phyloP scores from a whole-genome alignment of 1,140 invertebrate genomes.

The Macrostomum lignano region DNA sequence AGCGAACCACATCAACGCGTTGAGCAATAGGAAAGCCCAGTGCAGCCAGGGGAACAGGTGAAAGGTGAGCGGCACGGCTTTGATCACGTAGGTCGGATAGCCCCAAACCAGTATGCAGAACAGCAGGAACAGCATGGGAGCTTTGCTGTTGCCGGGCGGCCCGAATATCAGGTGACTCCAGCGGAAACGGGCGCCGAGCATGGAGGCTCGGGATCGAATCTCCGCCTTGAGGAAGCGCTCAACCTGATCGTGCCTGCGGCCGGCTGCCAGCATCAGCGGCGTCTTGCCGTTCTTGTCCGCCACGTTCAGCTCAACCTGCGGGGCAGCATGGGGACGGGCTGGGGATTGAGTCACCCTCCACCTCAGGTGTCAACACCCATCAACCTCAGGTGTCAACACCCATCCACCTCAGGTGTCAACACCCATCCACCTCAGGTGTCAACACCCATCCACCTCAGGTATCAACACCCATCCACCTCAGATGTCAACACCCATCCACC shows the following conservation, averaged over 20 bases:
- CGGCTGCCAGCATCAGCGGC: constrained; percentile 52
- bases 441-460: too few species aligned
- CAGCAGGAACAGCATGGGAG: constrained; percentile 50
- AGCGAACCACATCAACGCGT: constrained; percentile 60
- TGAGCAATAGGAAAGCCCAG: constrained; percentile 62
- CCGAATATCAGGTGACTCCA: constrained; percentile 34
- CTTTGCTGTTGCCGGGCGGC: constrained; percentile 57
- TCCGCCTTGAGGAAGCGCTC: constrained; percentile 47
- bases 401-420: too few species aligned
- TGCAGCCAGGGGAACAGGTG: constrained; percentile 58
- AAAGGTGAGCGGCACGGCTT: constrained; percentile 28
- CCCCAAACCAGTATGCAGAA: constrained; percentile 57
- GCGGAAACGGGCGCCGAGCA: constrained; percentile 2
- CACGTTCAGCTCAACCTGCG: constrained; percentile 51
- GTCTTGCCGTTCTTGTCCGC: constrained; percentile 66
- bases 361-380: too few species aligned
- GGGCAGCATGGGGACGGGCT: too few species aligned
- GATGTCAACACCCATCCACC: too few species aligned
- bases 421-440: too few species aligned
- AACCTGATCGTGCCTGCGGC: constrained; percentile 51
- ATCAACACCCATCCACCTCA: too few species aligned
- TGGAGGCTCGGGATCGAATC: constrained; percentile 18
- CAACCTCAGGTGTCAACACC: too few species aligned
- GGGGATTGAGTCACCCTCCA: too few species aligned
- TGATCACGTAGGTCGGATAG: constrained; percentile 64